phyloP scores from a whole-genome alignment of 1,140 invertebrate species.

The Melitaea cinxia region DNA sequence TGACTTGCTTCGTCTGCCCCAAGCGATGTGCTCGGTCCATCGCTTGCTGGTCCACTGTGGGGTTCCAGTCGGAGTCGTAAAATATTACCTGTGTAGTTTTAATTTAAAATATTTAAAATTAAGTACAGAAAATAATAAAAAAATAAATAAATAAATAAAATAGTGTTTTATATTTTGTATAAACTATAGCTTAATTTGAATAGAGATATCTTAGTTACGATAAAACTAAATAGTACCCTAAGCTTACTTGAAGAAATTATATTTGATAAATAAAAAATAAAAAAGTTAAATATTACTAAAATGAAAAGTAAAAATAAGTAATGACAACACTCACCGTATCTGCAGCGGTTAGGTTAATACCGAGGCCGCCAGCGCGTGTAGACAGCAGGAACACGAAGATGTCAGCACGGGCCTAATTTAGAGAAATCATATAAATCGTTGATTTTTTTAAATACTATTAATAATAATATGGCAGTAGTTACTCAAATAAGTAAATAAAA shows the following conservation, averaged over 20 bases:
- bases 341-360: conserved; percentile 98
- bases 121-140: too few species aligned
- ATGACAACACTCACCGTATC: conserved; percentile 91
- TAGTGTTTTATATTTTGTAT: too few species aligned
- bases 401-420: conserved; percentile 88
- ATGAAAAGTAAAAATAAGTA: background rate
- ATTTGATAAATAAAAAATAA: too few species aligned
- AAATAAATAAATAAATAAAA: conserved; percentile 4
- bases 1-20: conserved; percentile 95
- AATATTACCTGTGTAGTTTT: conserved; percentile 97
- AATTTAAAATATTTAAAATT: too few species aligned
- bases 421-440: conserved; percentile 6
- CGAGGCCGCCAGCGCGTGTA: conserved; percentile 97
- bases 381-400: conserved; percentile 98
- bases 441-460: too few species aligned
- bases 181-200: too few species aligned
- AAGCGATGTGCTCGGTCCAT: conserved; percentile 96
- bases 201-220: too few species aligned
- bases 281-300: background rate
- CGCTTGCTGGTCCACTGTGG: conserved; percentile 96
- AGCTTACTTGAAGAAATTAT: too few species aligned
- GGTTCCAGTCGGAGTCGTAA: conserved; percentile 99
- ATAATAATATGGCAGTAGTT: too few species aligned
- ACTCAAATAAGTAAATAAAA: too few species aligned
- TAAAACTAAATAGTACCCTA: too few species aligned